phyloP scores from a whole-genome alignment of 2,797 vertebrate genomes.

The Lutjanus argentimaculatus region DNA sequence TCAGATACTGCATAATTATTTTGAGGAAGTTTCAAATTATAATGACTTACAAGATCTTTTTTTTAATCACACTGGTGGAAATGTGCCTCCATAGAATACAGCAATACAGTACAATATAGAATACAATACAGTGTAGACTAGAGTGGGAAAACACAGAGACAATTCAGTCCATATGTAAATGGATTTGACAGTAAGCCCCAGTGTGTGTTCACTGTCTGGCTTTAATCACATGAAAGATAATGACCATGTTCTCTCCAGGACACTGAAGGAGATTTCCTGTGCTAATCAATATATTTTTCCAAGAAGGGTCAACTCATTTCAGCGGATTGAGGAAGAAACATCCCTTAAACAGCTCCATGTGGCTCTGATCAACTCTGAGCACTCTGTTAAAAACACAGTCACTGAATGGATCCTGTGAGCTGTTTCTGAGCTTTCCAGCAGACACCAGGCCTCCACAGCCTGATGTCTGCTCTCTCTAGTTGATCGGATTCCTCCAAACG shows the following conservation, averaged over 20 bases:
- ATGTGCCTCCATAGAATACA: too few species aligned
- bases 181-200: not conserved
- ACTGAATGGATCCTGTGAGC: not conserved
- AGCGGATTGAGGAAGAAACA: not conserved
- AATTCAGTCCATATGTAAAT: conserved; percentile 1
- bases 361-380: not conserved
- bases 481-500: not conserved
- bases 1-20: too few species aligned
- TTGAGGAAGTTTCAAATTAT: too few species aligned
- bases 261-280: conserved; percentile 23
- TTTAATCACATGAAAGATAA: conserved; percentile 24
- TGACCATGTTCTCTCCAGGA: conserved; percentile 3
- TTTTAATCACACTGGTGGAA: too few species aligned
- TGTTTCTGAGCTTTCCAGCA: not conserved
- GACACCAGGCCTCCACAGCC: not conserved
- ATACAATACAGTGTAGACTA: not conserved
- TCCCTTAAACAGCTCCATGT: conserved; percentile 6
- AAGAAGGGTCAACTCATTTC: conserved; percentile 19
- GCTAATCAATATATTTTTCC: conserved; percentile 35
- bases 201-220: conserved; percentile 17
- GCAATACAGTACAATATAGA: too few species aligned
- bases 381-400: conserved; percentile 1
- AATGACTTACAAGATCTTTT: too few species aligned
- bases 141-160: not conserved
- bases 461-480: not conserved